Evolutionary conservation across 1,140 invertebrate genomes (phyloP).

Genomic region (Aplysia californica): DNA sequence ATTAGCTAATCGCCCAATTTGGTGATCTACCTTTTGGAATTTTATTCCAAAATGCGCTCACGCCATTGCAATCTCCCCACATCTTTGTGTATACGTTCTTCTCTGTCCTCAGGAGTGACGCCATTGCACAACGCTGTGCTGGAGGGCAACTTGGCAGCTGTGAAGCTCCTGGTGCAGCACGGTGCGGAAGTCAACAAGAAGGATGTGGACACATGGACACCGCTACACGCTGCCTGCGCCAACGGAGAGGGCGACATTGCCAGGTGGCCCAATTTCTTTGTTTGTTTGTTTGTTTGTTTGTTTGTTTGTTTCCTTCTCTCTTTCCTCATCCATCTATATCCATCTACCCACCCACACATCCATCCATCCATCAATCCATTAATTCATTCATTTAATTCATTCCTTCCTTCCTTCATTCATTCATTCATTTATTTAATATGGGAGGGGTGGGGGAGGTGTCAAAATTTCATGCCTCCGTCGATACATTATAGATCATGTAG

Average conservation of each 20-base stretch:
- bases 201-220: slow-evolving; percentile 65
- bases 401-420: not conserved
- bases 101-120: slow-evolving; percentile 53
- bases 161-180: slow-evolving; percentile 56
- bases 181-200: slow-evolving; percentile 65
- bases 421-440: no score
- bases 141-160: slow-evolving; percentile 61
- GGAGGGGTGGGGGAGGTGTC: no score
- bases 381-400: not conserved
- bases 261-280: slow-evolving; percentile 34
- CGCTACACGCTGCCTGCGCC: slow-evolving; percentile 65
- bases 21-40: no score
- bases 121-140: slow-evolving; percentile 64
- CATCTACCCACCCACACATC: not conserved
- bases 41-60: no score
- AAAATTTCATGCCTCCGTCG: no score
- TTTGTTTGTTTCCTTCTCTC: slow-evolving; percentile 16
- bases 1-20: no score
- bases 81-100: no score
- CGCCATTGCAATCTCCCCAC: no score
- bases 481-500: no score
- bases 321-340: not conserved
- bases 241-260: slow-evolving; percentile 62
- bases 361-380: not conserved
- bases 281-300: not conserved